These are phyloP conservation scores for Agelaius phoeniceus DNA, from an alignment of 2,113 vertebrate genomes.

Conservation along the genomic window DNA sequence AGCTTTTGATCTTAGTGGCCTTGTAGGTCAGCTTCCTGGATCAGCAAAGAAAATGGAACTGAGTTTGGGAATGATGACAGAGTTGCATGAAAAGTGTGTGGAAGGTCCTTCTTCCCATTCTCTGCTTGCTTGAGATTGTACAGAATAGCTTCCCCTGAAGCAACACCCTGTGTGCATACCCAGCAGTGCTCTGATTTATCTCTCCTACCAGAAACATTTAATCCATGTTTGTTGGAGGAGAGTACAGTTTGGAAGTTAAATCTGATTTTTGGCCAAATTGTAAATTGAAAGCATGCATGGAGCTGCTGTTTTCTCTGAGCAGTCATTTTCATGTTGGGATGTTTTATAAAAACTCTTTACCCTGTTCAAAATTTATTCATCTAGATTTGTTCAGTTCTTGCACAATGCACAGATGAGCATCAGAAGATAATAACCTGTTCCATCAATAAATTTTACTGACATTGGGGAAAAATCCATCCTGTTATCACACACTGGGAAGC, in stretches of 20 bases:
- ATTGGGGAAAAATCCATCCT: neutral
- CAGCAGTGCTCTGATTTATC: neutral
- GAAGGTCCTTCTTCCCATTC: neutral
- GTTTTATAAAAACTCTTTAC: neutral
- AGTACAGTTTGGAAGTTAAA: neutral
- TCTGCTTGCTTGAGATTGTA: neutral
- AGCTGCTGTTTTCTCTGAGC: neutral
- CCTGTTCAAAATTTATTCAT: neutral
- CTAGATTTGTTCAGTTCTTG: constrained; percentile 24
- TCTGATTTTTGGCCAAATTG: neutral
- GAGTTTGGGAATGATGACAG: neutral
- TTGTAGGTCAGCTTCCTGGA: neutral
- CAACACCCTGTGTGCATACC: neutral
- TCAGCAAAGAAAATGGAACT: neutral
- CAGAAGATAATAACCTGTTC: constrained; percentile 13
- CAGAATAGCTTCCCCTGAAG: neutral
- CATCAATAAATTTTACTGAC: neutral
- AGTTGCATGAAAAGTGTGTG: neutral
- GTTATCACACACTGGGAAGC: neutral
- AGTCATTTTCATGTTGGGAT: neutral
- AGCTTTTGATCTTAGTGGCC: neutral
- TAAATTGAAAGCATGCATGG: neutral
- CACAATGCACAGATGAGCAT: neutral
- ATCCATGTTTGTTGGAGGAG: neutral
- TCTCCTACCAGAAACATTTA: neutral